These are phyloP conservation scores for Lissonota sp. DNA, from an alignment of 2,888 invertebrate genomes.

Conservation along the genomic window DNA sequence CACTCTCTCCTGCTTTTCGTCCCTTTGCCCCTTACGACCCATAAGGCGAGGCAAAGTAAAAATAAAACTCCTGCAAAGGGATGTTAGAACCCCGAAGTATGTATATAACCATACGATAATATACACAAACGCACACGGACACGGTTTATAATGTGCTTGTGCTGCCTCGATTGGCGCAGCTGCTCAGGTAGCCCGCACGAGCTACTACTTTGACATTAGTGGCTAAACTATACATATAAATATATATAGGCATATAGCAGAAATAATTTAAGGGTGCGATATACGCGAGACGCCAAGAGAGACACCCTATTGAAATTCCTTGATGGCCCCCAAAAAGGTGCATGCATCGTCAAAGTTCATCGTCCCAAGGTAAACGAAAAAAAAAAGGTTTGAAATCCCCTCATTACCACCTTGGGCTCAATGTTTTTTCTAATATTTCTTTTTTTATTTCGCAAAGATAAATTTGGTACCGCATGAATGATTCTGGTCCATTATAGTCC, in stretches of 20 bases:
- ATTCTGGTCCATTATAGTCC: background rate
- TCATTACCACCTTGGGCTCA: constrained; percentile 33
- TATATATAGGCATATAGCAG: constrained; percentile 15
- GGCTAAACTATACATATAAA: constrained; percentile 69
- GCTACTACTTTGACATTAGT: constrained; percentile 81
- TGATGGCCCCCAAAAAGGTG: constrained; percentile 44
- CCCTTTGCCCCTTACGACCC: constrained; percentile 68
- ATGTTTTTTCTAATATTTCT: constrained; percentile 3
- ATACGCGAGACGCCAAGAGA: constrained; percentile 28
- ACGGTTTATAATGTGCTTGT: constrained; percentile 19
- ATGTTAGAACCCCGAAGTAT: constrained; percentile 44
- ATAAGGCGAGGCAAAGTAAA: constrained; percentile 81
- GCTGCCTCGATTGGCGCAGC: constrained; percentile 71
- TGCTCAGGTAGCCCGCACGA: constrained; percentile 81
- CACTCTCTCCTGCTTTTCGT: constrained; percentile 39
- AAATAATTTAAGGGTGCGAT: constrained; percentile 41
- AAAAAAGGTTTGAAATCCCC: constrained; percentile 31
- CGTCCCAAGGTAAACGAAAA: constrained; percentile 31
- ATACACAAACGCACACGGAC: constrained; percentile 14
- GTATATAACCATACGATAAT: constrained; percentile 20
- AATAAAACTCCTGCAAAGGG: constrained; percentile 78
- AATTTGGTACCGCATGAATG: background rate
- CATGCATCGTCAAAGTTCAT: constrained; percentile 50
- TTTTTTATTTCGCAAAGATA: background rate
- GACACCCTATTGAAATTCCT: constrained; percentile 57